Base-by-base conservation (phyloP, 2,797 vertebrate species). In the Pseudochromis fuscus region DNA sequence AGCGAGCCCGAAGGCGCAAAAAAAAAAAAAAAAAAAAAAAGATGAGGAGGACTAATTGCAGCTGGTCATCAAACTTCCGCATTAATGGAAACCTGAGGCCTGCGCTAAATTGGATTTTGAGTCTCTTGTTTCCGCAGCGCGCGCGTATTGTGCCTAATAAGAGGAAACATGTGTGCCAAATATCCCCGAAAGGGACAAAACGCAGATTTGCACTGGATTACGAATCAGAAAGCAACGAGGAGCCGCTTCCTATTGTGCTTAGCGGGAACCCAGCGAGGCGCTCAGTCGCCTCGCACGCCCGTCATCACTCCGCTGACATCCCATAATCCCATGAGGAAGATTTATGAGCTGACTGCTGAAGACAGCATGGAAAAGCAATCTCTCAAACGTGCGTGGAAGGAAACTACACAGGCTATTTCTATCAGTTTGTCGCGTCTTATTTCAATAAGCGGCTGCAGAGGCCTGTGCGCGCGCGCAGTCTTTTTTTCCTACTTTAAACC, bases 141-240 rank as follows among this genome's bases (percentile, higher is more conserved):
- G 70, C 56, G 72, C 58, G 56, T 63, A 33, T 86, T 86, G 72
- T 68, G 83, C 72, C 82, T 92, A 91, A 93, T 85, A 85, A 94
- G 81, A 93, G 93, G 92, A 95, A 93, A 91, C 92, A 92, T 61
- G 75, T 92, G 90, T 87, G 83, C 74, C 82, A 89, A 85, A 87
- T 75, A 81, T 84, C 66, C 78, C 50, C 3, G 75, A 61, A 86
- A 37, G 83, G 79, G 67, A 85, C 84, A 80, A 35, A 80, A 87
- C 67, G 70, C 76, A 77, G 79, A 87, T 91, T 91, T 88, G 68
- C 71, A 19, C 69, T 72, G 74, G 78, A 87, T 88, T 77, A 69
- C 55, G 65, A 81, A 55, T 68, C 66, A 73, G 72, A 87, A 81
- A 87, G 83, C 79, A 80, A 58, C 40, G 16, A 61, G 45, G 35